These are phyloP conservation scores for Pangasius krempfi DNA, from an alignment of 2,797 vertebrate species.

Conservation along the genomic window DNA sequence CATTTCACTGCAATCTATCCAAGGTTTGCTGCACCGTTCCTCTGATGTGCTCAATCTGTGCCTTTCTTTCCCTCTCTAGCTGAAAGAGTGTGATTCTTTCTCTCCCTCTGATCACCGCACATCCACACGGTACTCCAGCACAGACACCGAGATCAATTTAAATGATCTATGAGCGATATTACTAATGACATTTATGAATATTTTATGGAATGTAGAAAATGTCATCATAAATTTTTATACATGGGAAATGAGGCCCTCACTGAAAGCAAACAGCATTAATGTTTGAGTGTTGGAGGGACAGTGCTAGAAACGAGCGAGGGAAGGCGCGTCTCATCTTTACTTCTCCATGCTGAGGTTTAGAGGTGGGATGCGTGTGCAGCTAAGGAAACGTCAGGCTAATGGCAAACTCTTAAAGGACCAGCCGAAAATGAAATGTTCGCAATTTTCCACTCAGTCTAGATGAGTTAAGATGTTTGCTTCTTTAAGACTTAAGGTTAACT, in stretches of 20 bases:
- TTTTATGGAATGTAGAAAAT: slow-evolving; percentile 82
- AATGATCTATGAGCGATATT: slow-evolving; percentile 82
- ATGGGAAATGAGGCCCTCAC: slow-evolving; percentile 76
- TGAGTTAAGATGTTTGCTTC: not conserved
- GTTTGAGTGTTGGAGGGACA: slow-evolving; percentile 71
- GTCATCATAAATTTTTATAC: slow-evolving; percentile 82
- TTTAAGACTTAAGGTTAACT: not conserved
- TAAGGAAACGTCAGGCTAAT: not conserved
- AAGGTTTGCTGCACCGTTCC: not conserved
- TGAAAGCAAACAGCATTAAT: slow-evolving; percentile 85
- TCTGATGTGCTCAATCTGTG: not conserved
- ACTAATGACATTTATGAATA: slow-evolving; percentile 86
- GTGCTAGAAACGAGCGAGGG: slow-evolving; percentile 27
- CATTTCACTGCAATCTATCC: not conserved
- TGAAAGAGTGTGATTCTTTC: not conserved
- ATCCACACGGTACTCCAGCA: slow-evolving; percentile 35
- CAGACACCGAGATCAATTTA: slow-evolving; percentile 80
- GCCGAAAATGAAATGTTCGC: too few species aligned
- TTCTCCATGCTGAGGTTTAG: not conserved
- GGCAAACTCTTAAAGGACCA: not conserved
- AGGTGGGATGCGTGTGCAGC: not conserved
- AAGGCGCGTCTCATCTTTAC: not conserved
- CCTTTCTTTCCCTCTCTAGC: not conserved
- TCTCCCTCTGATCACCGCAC: not conserved
- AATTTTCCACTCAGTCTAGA: not conserved